Base-by-base conservation (phyloP, 2,888 invertebrate species). In the Apomyelois bistriatella region DNA sequence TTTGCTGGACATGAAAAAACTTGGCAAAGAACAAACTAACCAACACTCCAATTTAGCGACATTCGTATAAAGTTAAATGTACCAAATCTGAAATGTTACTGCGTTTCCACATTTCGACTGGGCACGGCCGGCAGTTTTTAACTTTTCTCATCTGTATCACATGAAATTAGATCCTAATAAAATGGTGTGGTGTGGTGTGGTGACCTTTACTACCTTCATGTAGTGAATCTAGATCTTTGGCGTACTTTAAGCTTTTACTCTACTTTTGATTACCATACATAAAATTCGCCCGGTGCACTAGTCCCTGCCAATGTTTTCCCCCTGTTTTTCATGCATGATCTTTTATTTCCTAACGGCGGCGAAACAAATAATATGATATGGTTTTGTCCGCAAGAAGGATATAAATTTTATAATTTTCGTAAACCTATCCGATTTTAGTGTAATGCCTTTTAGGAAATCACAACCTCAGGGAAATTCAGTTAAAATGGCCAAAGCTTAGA, bases 11-110 rank as follows among this genome's bases (percentile, higher is more conserved):
- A 83, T 80, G 79, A 82, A 86, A 86, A 85, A 87, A 88, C 85
- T 86, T 86, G 83, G 82, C 82, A 79, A 86, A 82, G 85, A 84
- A 85, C 84, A 85, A 88, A 87, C 85, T 86, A 86, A 82, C 86
- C 84, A 80, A 79, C 83, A 80, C 79, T 82, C 82, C 86, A 86
- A 85, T 86, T 85, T 85, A 82, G 80, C 82, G 74, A 78, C 84
- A 82, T 82, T 80, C 81, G 84, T 83, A 82, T 83, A 83, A 86
- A 88, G 85, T 86, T 87, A 83, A 86, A 87, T 87, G 85, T 87
- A 81, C 82, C 82, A 79, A 85, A 86, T 85, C 85, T 79, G 82
- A 80, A 82, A 83, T 70, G 80, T 79, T 75, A 74, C 75, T 72
- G 73, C 75, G 78, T 72, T 75, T 76, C 76, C 72, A 74, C 76